Evolutionary conservation across 2,113 vertebrate genomes (phyloP), one percentile per base, ranked within the genome.

Genomic region (Cyanoramphus novaezelandiae): DNA sequence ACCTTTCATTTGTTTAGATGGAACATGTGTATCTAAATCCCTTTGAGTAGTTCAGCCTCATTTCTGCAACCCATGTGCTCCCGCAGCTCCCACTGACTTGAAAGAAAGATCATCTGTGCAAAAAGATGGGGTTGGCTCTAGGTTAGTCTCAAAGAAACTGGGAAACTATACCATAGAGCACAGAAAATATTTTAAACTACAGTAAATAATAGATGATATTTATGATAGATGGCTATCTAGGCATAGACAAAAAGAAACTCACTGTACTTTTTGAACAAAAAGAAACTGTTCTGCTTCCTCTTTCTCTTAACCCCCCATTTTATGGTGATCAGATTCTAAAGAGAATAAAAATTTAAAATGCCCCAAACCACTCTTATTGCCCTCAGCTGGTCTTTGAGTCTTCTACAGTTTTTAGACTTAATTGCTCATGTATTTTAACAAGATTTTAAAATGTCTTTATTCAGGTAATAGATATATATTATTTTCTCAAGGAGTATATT

Each of bases 191-290:
- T 71, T 68, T 65, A 89, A 96, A 84, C 91, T 85, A 65, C 76
- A 82, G 84, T 92, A 92, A 96, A 92, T 96, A 95, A 91, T 76
- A 90, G 82, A 78, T 95, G 41, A 83, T 86, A 88, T 74, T 64
- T 86, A 39, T 88, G 76, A 85, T 76, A 31, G 67, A n/a, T 72
- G 31, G 57, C 33, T 37, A 55, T 82, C 55, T 82, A 71, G 69
- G 39, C 31, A 53, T 27, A 87, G 76, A 86, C 90, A 86, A 93
- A 94, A 96, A 29, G 46, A 86, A 59, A 28, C 31, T 81, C 60
- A 57, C 53, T 78, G 41, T 49, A 7, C 70, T 82, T 83, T 84
- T 88, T 78, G 33, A 57, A 49, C 27, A 76, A 76, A 82, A 85
- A 55, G 62, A 76, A 72, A 57, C 18, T 21, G 6, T 65, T 57